Conservation (phyloP, 2,113 vertebrate species). For the Brachyhypopomus occidentalis region DNA sequence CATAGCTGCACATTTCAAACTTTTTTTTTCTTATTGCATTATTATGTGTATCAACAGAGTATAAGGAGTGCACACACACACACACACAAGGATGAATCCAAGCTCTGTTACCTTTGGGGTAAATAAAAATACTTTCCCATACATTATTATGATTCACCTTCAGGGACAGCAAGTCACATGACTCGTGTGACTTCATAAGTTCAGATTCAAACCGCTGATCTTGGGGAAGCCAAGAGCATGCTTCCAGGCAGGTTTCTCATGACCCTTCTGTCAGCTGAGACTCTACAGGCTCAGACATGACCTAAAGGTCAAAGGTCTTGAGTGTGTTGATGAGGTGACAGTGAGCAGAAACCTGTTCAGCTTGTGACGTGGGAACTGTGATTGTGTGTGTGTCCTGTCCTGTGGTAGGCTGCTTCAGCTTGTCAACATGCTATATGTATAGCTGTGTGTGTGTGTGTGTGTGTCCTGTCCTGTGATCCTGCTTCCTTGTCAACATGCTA, state of each 20-base stretch:
- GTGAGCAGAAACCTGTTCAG: slow-evolving; percentile 64
- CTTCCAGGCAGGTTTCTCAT: neutral
- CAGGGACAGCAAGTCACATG: too few relatives aligned
- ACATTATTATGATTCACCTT: too few relatives aligned
- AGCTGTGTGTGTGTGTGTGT: slow-evolving; percentile 14
- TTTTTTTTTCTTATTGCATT: too few relatives aligned
- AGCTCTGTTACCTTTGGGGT: neutral
- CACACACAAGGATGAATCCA: neutral
- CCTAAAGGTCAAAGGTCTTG: slow-evolving; percentile 44
- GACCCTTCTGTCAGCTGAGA: neutral
- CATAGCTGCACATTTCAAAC: too few relatives aligned
- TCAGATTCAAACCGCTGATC: too few relatives aligned
- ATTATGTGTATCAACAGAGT: too few relatives aligned
- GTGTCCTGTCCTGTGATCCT: too few relatives aligned
- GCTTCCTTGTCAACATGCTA: too few relatives aligned
- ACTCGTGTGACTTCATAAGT: too few relatives aligned
- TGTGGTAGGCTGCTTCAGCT: slow-evolving; percentile 16
- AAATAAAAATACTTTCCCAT: too few relatives aligned
- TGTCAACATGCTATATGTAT: too few relatives aligned
- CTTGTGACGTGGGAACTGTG: slow-evolving; percentile 67
- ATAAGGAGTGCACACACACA: too few relatives aligned
- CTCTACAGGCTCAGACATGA: slow-evolving; percentile 17
- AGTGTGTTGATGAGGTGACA: slow-evolving; percentile 61
- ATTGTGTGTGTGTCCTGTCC: slow-evolving; percentile 45
- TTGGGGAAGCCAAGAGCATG: neutral